Evolutionary conservation across 2,797 vertebrate species (phyloP).

Genomic region (Pampus argenteus): DNA sequence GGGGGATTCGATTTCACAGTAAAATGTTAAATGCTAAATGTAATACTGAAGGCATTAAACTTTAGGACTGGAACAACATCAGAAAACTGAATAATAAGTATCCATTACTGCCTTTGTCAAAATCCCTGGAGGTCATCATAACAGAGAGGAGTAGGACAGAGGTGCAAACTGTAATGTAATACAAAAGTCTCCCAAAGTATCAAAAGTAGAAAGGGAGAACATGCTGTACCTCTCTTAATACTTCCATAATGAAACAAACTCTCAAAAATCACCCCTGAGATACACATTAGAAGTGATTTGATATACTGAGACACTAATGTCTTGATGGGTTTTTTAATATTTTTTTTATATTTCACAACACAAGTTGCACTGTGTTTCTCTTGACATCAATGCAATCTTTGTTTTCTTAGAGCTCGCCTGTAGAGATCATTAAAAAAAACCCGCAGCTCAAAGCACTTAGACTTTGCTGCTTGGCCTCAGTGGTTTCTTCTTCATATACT

Average conservation of each 20-base stretch:
- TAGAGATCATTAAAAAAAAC: background rate
- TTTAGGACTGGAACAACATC: slow-evolving; percentile 4
- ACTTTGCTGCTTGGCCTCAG: background rate
- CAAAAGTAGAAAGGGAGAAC: slow-evolving; percentile 7
- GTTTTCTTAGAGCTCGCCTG: background rate
- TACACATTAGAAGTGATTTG: background rate
- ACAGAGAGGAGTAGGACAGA: background rate
- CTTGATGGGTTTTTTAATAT: background rate
- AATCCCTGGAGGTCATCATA: slow-evolving; percentile 11
- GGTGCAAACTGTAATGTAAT: slow-evolving; percentile 9
- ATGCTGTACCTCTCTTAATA: slow-evolving; percentile 6
- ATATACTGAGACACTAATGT: background rate
- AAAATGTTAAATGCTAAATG: slow-evolving; percentile 2
- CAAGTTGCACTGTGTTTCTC: background rate
- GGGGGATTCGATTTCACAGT: slow-evolving; percentile 23
- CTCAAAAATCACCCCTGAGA: background rate
- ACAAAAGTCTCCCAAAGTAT: background rate
- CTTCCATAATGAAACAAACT: slow-evolving; percentile 12
- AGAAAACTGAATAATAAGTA: slow-evolving; percentile 21
- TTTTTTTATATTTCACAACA: slow-evolving; percentile 6
- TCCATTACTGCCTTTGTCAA: slow-evolving; percentile 2
- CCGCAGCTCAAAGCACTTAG: background rate
- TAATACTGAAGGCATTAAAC: background rate
- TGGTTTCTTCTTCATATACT: background rate
- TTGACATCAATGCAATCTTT: slow-evolving; percentile 3